Evolutionary conservation across 2,797 vertebrate species (phyloP).

Genomic region (Myotis planiceps): DNA sequence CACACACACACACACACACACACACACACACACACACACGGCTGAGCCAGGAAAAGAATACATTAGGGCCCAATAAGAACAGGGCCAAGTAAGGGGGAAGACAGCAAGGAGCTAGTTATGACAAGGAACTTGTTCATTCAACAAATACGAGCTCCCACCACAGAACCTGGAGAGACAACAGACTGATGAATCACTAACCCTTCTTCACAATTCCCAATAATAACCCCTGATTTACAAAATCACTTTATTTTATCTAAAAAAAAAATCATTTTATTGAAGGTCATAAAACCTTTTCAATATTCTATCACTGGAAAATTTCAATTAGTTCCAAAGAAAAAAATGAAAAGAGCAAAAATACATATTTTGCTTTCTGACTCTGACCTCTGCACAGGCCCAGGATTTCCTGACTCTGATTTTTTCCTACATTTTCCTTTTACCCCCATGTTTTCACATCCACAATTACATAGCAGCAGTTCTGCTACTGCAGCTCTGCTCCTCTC

Average conservation of each 20-base stretch:
- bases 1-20: background rate
- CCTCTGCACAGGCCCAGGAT: background rate
- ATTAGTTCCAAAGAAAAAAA: conserved; percentile 20
- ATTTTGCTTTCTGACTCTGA: background rate
- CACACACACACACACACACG: too few species aligned
- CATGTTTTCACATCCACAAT: background rate
- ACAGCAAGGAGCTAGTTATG: background rate
- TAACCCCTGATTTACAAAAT: background rate
- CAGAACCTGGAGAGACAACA: background rate
- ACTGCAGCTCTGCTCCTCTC: background rate
- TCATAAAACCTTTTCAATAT: conserved; percentile 11
- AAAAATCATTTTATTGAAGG: conserved; percentile 1
- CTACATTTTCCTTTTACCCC: background rate
- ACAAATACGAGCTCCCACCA: background rate
- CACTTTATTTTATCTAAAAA: background rate
- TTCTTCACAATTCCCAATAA: background rate
- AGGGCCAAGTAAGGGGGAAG: background rate
- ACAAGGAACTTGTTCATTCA: background rate
- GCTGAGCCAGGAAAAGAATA: background rate
- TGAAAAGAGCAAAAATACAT: background rate
- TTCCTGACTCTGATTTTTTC: background rate
- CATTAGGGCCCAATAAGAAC: background rate
- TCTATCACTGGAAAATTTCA: background rate
- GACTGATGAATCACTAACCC: background rate
- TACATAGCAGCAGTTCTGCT: background rate